Base-by-base conservation (phyloP, 1,140 invertebrate genomes). In the Mesaphorura yosii region DNA sequence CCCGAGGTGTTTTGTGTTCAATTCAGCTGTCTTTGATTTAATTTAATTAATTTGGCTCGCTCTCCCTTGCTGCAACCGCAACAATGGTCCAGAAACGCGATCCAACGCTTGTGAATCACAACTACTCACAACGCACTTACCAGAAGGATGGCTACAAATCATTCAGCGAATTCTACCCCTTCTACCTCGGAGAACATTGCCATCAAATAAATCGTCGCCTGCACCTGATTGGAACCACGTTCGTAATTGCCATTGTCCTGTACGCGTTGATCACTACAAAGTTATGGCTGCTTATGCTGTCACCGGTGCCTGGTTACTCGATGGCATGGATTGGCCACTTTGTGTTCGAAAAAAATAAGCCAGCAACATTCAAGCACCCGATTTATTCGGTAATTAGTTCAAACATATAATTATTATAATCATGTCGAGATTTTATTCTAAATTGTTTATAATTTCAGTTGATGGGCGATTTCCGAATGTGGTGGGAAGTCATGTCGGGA, bases 261-360 rank as follows among this genome's bases (percentile, higher is more conserved):
- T 12, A 41, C 12, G 50, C 29, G 3, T 1, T 57, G 15, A 20
- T 48, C 17, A 56, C 47, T n/a, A 46, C 51, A 29, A 37, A 14
- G 28, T 53, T 44, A 19, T 40, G n/a, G 7, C 29, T 61, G 17
- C 2, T 54, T 2, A 26, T 50, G n/a, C 19, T 52, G 0, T 42
- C 42, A 17, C 12, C 54, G 5, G 27, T 51, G 14, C 57, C 59
- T 29, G 60, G 42, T 6, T 64, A 64, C 37, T 47, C 27, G 7
- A 58, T 64, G 7, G 63, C 63, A 7, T 64, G 63, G 63, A 25
- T 60, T 19, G 60, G 60, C 26, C 63, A 64, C 42, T 64, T 63
- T 23, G 48, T 54, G 31, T 60, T 64, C 50, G 63, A 64, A 41
- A 58, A 53, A 41, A 64, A 64, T 34, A 64, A 60, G 41, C 63